Evolutionary conservation across 2,113 vertebrate genomes (phyloP).

Genomic region (Arvicanthis niloticus): DNA sequence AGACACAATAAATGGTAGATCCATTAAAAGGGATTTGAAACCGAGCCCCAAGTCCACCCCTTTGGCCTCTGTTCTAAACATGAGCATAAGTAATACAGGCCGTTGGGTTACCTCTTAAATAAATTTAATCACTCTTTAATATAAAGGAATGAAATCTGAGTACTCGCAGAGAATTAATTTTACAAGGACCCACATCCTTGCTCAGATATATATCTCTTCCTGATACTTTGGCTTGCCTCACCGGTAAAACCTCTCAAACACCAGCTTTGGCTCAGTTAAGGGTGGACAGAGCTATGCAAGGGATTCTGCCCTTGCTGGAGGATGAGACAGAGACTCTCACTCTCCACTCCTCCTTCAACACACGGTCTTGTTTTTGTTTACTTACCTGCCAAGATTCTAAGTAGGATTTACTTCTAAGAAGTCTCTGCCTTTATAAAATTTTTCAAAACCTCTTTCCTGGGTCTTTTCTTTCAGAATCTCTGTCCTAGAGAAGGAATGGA

Average conservation of each 20-base stretch:
- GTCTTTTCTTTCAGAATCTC: neutral
- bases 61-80: neutral
- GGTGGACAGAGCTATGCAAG: neutral
- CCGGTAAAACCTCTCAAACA: neutral
- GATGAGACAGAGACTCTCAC: neutral
- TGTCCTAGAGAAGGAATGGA: conserved; percentile 8
- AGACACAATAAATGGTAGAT: neutral
- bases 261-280: neutral
- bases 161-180: neutral
- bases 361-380: neutral
- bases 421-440: neutral
- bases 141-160: neutral
- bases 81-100: neutral
- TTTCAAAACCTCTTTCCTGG: neutral
- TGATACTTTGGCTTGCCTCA: conserved; percentile 5
- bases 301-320: neutral
- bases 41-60: neutral
- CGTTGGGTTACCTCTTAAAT: neutral
- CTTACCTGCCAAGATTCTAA: neutral
- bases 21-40: neutral
- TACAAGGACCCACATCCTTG: neutral
- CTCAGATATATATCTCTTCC: neutral
- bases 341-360: neutral
- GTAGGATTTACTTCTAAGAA: neutral
- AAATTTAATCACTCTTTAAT: conserved; percentile 46